phyloP scores from a whole-genome alignment of 2,888 invertebrate genomes.

The Meloe dianella region DNA sequence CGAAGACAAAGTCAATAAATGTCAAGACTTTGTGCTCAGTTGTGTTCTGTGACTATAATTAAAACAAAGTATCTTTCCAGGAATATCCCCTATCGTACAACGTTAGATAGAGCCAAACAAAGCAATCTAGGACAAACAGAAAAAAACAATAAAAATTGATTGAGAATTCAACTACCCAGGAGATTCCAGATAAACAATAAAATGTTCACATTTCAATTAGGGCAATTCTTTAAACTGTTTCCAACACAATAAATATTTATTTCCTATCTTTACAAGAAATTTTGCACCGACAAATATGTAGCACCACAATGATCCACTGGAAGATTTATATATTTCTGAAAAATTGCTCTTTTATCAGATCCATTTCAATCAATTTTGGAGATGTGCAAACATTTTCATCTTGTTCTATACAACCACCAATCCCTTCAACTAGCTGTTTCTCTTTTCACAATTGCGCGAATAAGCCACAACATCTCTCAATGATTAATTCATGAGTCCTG shows the following conservation, averaged over 20 bases:
- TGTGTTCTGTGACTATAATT: constrained; percentile 54
- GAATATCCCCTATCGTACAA: background rate
- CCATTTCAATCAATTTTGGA: constrained; percentile 46
- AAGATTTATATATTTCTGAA: constrained; percentile 36
- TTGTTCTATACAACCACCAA: constrained; percentile 14
- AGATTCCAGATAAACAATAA: constrained; percentile 53
- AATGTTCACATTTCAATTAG: constrained; percentile 37
- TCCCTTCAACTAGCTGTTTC: constrained; percentile 20
- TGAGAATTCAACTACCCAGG: constrained; percentile 53
- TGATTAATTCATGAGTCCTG: constrained; percentile 58
- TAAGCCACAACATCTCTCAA: constrained; percentile 57
- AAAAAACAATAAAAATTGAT: constrained; percentile 51
- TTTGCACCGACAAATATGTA: too few relatives aligned
- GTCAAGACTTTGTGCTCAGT: constrained; percentile 48
- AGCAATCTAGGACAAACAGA: constrained; percentile 25
- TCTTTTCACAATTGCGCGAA: constrained; percentile 41
- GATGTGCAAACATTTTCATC: constrained; percentile 40
- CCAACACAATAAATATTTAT: background rate
- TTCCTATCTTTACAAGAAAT: constrained; percentile 19
- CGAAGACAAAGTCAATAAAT: constrained; percentile 55
- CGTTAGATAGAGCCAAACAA: constrained; percentile 24
- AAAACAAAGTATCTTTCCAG: constrained; percentile 56
- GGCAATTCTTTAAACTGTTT: background rate
- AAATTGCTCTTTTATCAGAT: constrained; percentile 45
- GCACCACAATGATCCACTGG: constrained; percentile 33